Percentiles rank a stretch among this genome's conserved stretches.
phyloP scores from a whole-genome alignment of 1,140 invertebrate species.

The Cecropterus lyciades region DNA sequence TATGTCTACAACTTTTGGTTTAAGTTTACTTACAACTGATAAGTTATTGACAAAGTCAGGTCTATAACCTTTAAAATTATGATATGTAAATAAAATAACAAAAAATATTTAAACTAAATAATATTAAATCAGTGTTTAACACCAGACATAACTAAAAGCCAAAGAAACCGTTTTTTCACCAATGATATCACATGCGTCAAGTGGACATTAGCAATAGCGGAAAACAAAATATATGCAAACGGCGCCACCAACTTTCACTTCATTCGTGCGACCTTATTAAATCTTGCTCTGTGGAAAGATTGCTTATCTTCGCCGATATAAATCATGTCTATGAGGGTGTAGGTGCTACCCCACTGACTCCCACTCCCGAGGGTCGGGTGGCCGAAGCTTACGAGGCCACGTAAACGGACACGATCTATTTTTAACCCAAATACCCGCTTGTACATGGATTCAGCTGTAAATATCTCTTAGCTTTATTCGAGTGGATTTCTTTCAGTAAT shows the following conservation, averaged over 20 bases:
- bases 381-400: slow-evolving; percentile 36
- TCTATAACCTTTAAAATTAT: no score
- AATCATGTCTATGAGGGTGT: slow-evolving; percentile 46
- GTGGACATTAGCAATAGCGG: slow-evolving; percentile 2
- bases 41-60: no score
- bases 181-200: slow-evolving; percentile 7
- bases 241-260: slow-evolving; percentile 24
- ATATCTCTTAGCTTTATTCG: slow-evolving; percentile 30
- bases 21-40: no score
- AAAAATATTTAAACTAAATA: no score
- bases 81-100: no score
- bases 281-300: slow-evolving; percentile 39
- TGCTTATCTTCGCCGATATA: slow-evolving; percentile 43
- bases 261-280: slow-evolving; percentile 44
- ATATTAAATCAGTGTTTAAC: no score
- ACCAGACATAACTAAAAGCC: no score
- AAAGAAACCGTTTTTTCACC: no score
- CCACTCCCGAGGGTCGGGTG: slow-evolving; percentile 37
- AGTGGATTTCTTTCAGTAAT: slow-evolving; percentile 11
- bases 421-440: slow-evolving; percentile 42
- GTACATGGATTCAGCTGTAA: slow-evolving; percentile 36
- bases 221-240: slow-evolving; percentile 31
- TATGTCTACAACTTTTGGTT: no score
- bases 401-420: slow-evolving; percentile 48
- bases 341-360: slow-evolving; percentile 21